Base-by-base conservation (phyloP, 2,888 invertebrate species). In the Andricus quercusramuli region DNA sequence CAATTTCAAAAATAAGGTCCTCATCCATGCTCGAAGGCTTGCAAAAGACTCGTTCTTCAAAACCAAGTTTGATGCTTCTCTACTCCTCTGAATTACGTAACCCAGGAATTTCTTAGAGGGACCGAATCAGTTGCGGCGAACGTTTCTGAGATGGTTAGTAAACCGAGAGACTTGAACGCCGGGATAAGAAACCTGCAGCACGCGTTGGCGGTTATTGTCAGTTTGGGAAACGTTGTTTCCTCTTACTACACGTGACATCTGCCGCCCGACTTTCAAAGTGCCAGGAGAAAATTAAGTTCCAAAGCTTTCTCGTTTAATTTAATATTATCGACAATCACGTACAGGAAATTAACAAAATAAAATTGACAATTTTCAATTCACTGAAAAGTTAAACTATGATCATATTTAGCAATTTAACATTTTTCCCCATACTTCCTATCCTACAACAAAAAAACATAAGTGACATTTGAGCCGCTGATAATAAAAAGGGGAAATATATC, bases 121-220 rank as follows among this genome's bases (percentile, higher is more conserved):
- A 84, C 86, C 87, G 86, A 83, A 84, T 83, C 86, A 86, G 84
- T 83, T 66, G 8, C 80, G 86, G 82, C 86, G 87, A 83, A 91
- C 87, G 90, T 91, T 90, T 84, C 85, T 83, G 77, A 88, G 83
- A 90, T 88, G 90, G 91, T 85, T 91, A 92, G 91, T 92, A 92
- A 65, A 74, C 79, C 68, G 79, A 87, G 91, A 89, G 92, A 92
- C 91, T 92, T 89, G 90, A 92, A 92, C 91, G 92, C 90, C 88
- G 83, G 92, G 90, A 82, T 90, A 91, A 91, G 92, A 91, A 90
- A 87, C 86, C 85, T 89, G 81, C 85, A 87, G 87, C 88, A 87
- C 89, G 90, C 90, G 90, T 90, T 89, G 89, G 88, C 88, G 88
- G 86, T 88, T 89, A 89, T 88, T 87, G 87, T 84, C 89, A 88